Conservation (phyloP, 92 coral and sea anemone genomes). For the Bergia puertoricense region DNA sequence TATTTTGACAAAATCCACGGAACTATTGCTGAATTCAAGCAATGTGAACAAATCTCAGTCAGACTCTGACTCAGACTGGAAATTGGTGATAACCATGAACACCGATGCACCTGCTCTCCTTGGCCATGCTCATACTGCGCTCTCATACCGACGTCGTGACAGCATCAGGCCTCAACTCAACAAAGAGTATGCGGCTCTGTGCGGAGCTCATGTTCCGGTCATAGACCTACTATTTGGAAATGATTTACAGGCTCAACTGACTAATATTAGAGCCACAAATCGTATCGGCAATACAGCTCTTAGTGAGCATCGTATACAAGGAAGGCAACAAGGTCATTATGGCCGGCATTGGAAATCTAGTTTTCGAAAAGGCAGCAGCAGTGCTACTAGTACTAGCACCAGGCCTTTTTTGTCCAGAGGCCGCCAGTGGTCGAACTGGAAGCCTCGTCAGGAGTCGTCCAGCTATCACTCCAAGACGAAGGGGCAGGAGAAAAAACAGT, state of each 20-base stretch:
- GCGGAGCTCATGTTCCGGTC: slow-evolving; percentile 37
- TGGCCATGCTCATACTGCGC: slow-evolving; percentile 29
- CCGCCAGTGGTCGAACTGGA: slow-evolving; percentile 36
- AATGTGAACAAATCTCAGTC: slow-evolving; percentile 8
- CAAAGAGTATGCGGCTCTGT: slow-evolving; percentile 31
- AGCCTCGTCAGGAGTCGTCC: slow-evolving; percentile 17
- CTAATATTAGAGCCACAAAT: slow-evolving; percentile 44
- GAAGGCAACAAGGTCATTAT: slow-evolving; percentile 28
- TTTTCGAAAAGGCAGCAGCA: slow-evolving; percentile 15
- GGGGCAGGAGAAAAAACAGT: slow-evolving; percentile 14
- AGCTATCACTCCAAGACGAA: slow-evolving; percentile 21
- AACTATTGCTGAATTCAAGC: slow-evolving; percentile 29
- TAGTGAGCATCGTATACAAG: slow-evolving; percentile 14
- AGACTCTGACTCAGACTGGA: slow-evolving; percentile 30
- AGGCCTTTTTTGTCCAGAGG: slow-evolving; percentile 49
- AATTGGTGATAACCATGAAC: slow-evolving; percentile 25
- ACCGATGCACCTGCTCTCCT: slow-evolving; percentile 6
- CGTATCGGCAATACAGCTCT: slow-evolving; percentile 46
- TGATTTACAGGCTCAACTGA: slow-evolving; percentile 33
- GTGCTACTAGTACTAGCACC: slow-evolving; percentile 30
- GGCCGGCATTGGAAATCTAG: slow-evolving; percentile 29
- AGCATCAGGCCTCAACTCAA: slow-evolving; percentile 20
- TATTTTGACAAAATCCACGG: slow-evolving; percentile 19
- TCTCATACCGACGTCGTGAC: slow-evolving; percentile 20
- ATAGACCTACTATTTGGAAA: slow-evolving; percentile 37